Evolutionary conservation across 2,797 vertebrate species (phyloP).

Genomic region (Hippocampus kuda): DNA sequence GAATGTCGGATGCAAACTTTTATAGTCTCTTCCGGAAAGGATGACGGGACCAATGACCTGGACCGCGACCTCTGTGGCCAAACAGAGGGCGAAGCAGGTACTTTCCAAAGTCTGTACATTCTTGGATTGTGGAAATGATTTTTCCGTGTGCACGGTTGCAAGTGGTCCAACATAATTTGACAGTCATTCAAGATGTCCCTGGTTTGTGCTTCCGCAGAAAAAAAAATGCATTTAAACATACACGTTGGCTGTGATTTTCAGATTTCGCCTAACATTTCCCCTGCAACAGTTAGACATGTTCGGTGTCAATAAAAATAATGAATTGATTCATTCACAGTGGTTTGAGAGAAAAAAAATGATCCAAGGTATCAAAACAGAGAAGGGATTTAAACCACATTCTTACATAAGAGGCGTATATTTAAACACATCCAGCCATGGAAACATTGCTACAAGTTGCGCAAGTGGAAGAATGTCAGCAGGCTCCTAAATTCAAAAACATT

Average conservation of each 20-base stretch:
- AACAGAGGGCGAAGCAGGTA: conserved; percentile 28
- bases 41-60: conserved; percentile 22
- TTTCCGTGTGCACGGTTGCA: conserved; percentile 2
- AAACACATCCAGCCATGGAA: not conserved
- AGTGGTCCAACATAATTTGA: not conserved
- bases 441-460: not conserved
- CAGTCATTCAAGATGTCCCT: conserved; percentile 4
- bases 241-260: not conserved
- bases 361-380: not conserved
- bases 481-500: not conserved
- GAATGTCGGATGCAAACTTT: conserved; percentile 35
- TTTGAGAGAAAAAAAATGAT: not conserved
- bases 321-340: conserved; percentile 2
- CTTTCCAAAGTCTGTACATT: conserved; percentile 21
- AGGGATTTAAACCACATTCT: not conserved
- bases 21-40: conserved; percentile 39
- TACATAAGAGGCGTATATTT: not conserved
- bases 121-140: not conserved
- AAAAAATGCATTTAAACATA: conserved; percentile 2
- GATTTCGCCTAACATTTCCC: not conserved
- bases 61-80: conserved; percentile 16
- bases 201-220: conserved; percentile 5
- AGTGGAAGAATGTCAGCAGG: not conserved
- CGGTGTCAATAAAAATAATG: not conserved
- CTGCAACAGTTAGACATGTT: not conserved